These are phyloP conservation scores for Lycia hirtaria DNA, from an alignment of 2,888 invertebrate genomes.

Conservation along the genomic window DNA sequence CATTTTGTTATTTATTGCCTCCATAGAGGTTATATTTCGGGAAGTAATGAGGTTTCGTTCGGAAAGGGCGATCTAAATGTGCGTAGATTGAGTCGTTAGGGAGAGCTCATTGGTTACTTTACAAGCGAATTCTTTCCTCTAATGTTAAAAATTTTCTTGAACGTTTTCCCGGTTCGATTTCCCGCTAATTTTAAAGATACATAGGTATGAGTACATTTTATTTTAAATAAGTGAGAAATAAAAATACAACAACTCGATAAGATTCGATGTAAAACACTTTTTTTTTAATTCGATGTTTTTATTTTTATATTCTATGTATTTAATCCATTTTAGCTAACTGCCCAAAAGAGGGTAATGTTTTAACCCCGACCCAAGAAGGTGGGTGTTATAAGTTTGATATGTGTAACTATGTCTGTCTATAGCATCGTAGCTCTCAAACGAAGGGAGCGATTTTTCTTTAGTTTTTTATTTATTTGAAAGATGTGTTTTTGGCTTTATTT, in stretches of 20 bases:
- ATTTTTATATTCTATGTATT: no score
- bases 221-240: not conserved
- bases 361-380: no score
- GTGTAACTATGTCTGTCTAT: no score
- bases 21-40: conserved; percentile 84
- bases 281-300: no score
- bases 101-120: conserved; percentile 64
- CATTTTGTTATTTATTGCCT: conserved; percentile 83
- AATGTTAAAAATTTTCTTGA: conserved; percentile 43
- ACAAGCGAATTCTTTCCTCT: conserved; percentile 43
- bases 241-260: not conserved
- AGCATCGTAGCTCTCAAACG: no score
- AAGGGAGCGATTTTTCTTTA: no score
- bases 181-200: conserved; percentile 48
- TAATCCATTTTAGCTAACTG: no score
- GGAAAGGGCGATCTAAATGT: conserved; percentile 84
- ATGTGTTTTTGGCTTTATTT: no score
- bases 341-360: no score
- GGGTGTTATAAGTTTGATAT: no score
- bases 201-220: not conserved
- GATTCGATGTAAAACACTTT: not conserved
- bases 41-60: conserved; percentile 85
- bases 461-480: no score
- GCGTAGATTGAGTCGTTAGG: conserved; percentile 82
- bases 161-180: conserved; percentile 51